Evolutionary conservation across 2,113 vertebrate species (phyloP).

Genomic region (Desmodus rotundus): DNA sequence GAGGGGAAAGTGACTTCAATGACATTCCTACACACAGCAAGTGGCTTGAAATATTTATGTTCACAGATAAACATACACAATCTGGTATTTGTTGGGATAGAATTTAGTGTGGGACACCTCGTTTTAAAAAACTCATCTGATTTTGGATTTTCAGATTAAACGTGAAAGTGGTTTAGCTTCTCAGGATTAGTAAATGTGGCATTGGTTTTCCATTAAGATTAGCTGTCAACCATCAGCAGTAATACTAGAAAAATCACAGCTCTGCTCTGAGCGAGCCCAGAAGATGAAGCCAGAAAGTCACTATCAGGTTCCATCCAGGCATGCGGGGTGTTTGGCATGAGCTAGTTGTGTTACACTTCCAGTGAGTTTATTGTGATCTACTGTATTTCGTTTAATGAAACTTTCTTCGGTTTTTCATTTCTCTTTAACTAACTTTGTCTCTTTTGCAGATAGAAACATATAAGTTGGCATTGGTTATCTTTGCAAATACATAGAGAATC

Average conservation of each 20-base stretch:
- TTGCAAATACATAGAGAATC: neutral
- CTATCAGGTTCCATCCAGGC: neutral
- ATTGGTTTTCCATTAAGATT: conserved; percentile 62
- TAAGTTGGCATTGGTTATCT: neutral
- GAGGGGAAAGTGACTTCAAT: neutral
- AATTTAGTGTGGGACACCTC: neutral
- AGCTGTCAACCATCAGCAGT: conserved; percentile 15
- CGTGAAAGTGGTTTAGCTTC: conserved; percentile 25
- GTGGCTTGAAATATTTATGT: conserved; percentile 31
- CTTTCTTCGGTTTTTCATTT: neutral
- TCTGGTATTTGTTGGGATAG: neutral
- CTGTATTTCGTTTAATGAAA: conserved; percentile 1
- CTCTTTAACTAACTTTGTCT: neutral
- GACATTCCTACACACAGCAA: neutral
- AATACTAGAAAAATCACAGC: conserved; percentile 27
- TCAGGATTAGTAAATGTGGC: conserved; percentile 44
- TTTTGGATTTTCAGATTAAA: conserved; percentile 11
- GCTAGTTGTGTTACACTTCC: neutral
- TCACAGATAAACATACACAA: conserved; percentile 22
- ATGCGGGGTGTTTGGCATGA: neutral
- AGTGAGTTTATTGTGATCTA: neutral
- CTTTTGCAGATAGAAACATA: neutral
- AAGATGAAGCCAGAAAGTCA: neutral
- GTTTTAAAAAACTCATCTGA: conserved; percentile 40
- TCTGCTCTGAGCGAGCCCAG: neutral